Evolutionary conservation across 2,888 invertebrate species (phyloP), one percentile per base, ranked within the genome.

Genomic region (Drosophila koepferae): DNA sequence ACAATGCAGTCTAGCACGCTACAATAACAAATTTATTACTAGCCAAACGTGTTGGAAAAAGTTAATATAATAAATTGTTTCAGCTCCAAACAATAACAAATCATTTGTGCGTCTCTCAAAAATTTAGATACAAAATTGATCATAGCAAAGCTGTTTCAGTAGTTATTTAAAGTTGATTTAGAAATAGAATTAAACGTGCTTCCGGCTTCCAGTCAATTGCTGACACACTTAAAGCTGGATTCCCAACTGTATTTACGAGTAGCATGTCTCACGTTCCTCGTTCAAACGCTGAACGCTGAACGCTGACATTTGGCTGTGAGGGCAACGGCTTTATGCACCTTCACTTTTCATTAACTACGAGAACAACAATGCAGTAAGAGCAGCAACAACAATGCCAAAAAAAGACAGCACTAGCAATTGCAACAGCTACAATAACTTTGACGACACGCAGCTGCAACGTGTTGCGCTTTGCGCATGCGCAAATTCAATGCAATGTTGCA

Each of bases 281-380:
- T 3, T 38, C 8, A 38, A 23, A 41, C 56, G 36, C 46, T 16
- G 20, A 20, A 20, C 20, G 63, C 61, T 23, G 43, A 48, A 20
- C 34, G 63, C 61, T 80, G 80, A 69, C 80, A 70, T 77, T 76
- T 72, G 28, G 51, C 34, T 34, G 59, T 61, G 66, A 72, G 71
- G 71, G 66, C 72, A 81, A 70, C 71, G 46, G 62, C 80, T 62
- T 51, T 51, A 51, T 53, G 62, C 62, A 72, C 84, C 74, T 79
- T 89, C 72, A 89, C 85, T 85, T 89, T 85, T 79, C 68, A 66
- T 70, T 71, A 65, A 69, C 73, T 63, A 18, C 74, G 63, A 85
- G 88, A 87, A 88, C 82, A 80, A 81, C 69, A 68, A 68, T 58
- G 48, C 43, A 44, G 41, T 44, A 53, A 36, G 43, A 55, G 20